phyloP scores from a whole-genome alignment of 1,140 invertebrate species.

The Sarcophaga bullata region DNA sequence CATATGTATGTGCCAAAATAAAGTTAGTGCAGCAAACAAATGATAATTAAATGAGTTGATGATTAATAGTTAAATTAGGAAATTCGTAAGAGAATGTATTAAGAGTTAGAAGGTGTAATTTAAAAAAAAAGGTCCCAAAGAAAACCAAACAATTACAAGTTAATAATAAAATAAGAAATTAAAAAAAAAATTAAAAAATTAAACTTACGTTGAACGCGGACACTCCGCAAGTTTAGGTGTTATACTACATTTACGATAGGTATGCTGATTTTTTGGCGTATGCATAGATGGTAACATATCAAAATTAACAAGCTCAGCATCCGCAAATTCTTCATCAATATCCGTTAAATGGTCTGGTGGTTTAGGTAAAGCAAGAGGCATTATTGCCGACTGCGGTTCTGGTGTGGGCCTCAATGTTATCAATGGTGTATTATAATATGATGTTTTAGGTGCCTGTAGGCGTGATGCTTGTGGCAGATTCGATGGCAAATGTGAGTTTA shows the following conservation, averaged over 20 bases:
- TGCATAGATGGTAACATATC: not conserved
- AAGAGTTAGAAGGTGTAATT: not conserved
- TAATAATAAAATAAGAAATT: not conserved
- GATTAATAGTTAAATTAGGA: not conserved
- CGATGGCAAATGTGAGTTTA: not conserved
- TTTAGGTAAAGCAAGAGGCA: not conserved
- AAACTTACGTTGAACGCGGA: conserved; percentile 19
- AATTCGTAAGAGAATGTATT: too few relatives aligned
- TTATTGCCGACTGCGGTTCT: not conserved
- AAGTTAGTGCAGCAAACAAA: not conserved
- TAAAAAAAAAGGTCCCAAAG: not conserved
- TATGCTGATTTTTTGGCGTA: not conserved
- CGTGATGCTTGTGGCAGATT: not conserved
- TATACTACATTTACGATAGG: conserved; percentile 16
- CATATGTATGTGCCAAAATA: not conserved
- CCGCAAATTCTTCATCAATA: conserved; percentile 28
- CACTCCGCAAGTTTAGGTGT: conserved; percentile 22
- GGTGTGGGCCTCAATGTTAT: conserved; percentile 8
- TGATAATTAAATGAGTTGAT: not conserved
- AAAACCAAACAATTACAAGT: not conserved
- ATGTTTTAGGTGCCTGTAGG: not conserved
- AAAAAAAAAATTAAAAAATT: not conserved
- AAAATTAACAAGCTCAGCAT: conserved; percentile 24
- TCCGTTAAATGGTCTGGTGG: conserved; percentile 4
- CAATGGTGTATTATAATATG: conserved; percentile 16